Evolutionary conservation across 2,888 invertebrate species (phyloP), one percentile per base, ranked within the genome.

Genomic region (Vannuccia rotundouncinata): DNA sequence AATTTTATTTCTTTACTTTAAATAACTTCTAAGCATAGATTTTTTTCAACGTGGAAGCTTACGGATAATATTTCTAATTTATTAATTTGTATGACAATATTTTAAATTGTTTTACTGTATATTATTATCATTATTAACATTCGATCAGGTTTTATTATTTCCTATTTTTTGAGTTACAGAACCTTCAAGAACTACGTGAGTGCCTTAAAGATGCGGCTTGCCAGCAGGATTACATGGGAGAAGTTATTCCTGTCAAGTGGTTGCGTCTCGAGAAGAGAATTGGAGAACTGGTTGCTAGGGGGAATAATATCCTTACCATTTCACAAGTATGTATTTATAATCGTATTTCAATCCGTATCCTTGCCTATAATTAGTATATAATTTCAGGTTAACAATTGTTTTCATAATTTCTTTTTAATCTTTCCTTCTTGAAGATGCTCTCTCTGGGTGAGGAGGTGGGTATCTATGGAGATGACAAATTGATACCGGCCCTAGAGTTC

Each of bases 221-320:
- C 28, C 83, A 84, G 31, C 86, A 88, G 82, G 83, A 85, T 0
- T 87, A 88, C 81, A 87, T 88, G 83, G 87, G 87, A 17, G 87
- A 87, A 82, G 85, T 86, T 82, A 86, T 88, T 81, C 88, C 89
- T 0, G 82, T 86, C 17, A 84, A 85, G 80, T 89, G 89, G 89
- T 84, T 89, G 74, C 83, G 84, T 77, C 87, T 89, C 84, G 88
- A 88, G 82, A 85, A 85, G 77, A 85, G 85, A 27, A 81, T 88
- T 2, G 83, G 84, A 0, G 83, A 85, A 73, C 84, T 87, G 29
- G 85, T 86, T 22, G 84, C 85, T n/a, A 82, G 84, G 74, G 87
- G 86, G n/a, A 85, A 85, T 25, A 84, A 85, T 81, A 86, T 86
- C 84, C 86, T 86, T 30, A 85, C 87, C 10, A 83, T 85, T 78